These are phyloP conservation scores for Pandemis corylana DNA, from an alignment of 2,888 invertebrate genomes.

Conservation along the genomic window DNA sequence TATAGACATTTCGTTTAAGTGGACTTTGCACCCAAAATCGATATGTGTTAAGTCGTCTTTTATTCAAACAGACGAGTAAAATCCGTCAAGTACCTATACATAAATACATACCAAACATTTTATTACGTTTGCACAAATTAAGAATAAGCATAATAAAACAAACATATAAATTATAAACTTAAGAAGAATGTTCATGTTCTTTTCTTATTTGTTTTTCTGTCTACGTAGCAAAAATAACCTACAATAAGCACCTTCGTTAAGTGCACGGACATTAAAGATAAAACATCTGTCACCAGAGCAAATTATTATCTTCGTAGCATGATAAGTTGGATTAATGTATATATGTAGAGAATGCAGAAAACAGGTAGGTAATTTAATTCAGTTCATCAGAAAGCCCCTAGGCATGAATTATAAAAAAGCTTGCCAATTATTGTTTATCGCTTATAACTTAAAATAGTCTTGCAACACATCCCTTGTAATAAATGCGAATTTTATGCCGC, in stretches of 20 bases:
- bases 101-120: too few species aligned
- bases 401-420: slow-evolving; percentile 22
- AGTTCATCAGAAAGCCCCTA: slow-evolving; percentile 24
- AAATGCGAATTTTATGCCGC: slow-evolving; percentile 1
- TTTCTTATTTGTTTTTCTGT: slow-evolving; percentile 2
- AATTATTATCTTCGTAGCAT: slow-evolving; percentile 32
- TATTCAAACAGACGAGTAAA: background rate
- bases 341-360: slow-evolving; percentile 27
- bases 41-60: background rate
- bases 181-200: background rate
- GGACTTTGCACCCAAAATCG: background rate
- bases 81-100: background rate
- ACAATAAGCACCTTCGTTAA: slow-evolving; percentile 24
- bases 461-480: slow-evolving; percentile 22
- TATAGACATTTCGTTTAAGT: background rate
- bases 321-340: slow-evolving; percentile 35
- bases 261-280: slow-evolving; percentile 31
- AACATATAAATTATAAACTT: background rate
- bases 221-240: slow-evolving; percentile 20
- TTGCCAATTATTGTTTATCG: slow-evolving; percentile 31
- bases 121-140: background rate
- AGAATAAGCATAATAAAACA: background rate
- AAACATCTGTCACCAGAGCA: slow-evolving; percentile 35
- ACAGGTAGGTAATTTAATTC: slow-evolving; percentile 37
- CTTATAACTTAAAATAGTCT: slow-evolving; percentile 26